phyloP scores from a whole-genome alignment of 1,140 invertebrate species.

The Ceratosolen fusciceps region DNA sequence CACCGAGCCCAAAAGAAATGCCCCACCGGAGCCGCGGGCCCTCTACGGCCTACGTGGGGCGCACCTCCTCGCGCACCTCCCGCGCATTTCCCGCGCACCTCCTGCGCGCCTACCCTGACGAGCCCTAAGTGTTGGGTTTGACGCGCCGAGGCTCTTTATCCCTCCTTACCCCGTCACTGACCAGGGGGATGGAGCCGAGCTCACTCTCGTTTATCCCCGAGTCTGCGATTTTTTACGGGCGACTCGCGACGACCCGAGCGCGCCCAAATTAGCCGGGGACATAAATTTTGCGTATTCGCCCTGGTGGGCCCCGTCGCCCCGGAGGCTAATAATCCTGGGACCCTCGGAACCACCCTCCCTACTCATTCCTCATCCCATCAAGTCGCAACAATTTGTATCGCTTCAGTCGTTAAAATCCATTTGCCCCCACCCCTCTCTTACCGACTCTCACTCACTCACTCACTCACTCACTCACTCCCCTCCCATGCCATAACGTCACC shows the following conservation, averaged over 20 bases:
- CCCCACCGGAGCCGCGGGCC: no score
- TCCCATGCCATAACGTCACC: no score
- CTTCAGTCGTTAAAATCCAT: constrained; percentile 22
- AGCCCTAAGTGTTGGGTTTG: constrained; percentile 33
- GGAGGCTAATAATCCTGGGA: no score
- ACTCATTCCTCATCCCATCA: no score
- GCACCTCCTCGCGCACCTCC: no score
- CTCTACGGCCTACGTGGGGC: neutral
- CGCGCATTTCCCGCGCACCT: neutral
- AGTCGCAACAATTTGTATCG: constrained; percentile 8
- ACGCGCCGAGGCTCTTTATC: constrained; percentile 20
- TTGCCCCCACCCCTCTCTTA: no score
- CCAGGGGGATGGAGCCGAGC: no score
- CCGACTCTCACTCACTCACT: no score
- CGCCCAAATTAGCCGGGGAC: constrained; percentile 18
- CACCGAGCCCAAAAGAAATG: no score
- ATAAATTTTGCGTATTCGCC: constrained; percentile 21
- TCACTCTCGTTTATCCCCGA: constrained; percentile 24
- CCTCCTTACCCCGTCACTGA: no score
- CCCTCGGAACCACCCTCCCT: neutral
- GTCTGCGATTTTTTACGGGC: constrained; percentile 33
- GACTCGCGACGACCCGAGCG: constrained; percentile 8
- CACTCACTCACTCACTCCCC: no score
- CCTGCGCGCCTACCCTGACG: constrained; percentile 17
- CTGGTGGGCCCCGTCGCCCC: neutral